phyloP scores from a whole-genome alignment of 1,140 invertebrate species.

The Pseudomyrmex cubaensis region DNA sequence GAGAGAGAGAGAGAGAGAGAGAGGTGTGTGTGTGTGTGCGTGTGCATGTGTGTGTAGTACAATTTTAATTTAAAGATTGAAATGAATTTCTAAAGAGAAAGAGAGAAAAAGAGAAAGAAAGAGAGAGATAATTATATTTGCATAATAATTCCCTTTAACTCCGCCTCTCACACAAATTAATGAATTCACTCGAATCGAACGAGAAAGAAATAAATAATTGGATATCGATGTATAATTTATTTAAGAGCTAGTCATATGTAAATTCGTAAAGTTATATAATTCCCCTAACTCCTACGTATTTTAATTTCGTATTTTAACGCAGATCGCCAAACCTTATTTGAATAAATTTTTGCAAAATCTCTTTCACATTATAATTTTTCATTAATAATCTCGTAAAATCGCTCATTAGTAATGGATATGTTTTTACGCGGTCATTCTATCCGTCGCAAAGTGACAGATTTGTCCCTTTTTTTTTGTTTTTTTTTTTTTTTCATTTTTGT shows the following conservation, averaged over 20 bases:
- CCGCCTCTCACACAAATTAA: conserved; percentile 1
- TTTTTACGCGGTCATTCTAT: neutral
- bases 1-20: too few species aligned
- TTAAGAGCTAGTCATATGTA: conserved; percentile 14
- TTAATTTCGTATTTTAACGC: conserved; percentile 2
- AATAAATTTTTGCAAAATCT: neutral
- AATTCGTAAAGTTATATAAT: conserved; percentile 15
- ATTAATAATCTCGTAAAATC: conserved; percentile 4
- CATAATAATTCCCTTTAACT: conserved; percentile 31
- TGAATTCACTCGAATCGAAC: conserved; percentile 21
- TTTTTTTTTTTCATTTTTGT: conserved; percentile 1
- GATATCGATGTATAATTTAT: conserved; percentile 54
- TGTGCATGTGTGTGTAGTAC: neutral
- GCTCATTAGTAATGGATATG: neutral
- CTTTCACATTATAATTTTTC: neutral
- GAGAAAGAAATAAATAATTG: conserved; percentile 33
- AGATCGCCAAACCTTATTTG: neutral
- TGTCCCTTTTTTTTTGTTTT: too few species aligned
- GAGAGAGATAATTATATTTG: conserved; percentile 24
- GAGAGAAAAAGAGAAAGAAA: too few species aligned
- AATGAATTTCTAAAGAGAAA: neutral
- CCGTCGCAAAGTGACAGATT: neutral
- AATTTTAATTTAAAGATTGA: conserved; percentile 13
- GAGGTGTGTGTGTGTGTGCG: neutral
- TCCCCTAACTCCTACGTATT: conserved; percentile 4